Conservation (phyloP, 2,888 invertebrate species). For the Netelia inedita region DNA sequence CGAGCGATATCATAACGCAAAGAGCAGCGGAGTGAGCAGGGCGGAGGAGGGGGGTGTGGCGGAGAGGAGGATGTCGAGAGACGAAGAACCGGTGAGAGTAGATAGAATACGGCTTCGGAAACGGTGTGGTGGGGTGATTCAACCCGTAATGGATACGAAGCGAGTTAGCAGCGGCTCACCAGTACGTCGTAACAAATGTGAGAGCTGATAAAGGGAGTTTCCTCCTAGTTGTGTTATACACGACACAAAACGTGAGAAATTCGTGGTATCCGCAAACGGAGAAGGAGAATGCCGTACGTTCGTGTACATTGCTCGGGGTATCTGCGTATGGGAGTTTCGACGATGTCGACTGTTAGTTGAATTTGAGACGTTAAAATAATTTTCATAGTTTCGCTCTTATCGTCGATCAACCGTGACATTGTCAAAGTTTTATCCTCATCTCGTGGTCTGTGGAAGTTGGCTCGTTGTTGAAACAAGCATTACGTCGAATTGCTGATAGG, state of each 20-base stretch:
- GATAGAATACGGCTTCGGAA: slow-evolving; percentile 57
- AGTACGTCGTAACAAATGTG: slow-evolving; percentile 57
- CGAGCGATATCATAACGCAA: slow-evolving; percentile 48
- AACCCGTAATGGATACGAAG: background rate
- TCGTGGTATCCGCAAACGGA: slow-evolving; percentile 44
- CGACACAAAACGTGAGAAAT: slow-evolving; percentile 50
- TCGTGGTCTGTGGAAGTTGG: too few species aligned
- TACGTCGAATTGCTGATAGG: too few species aligned
- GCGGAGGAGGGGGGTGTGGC: slow-evolving; percentile 6
- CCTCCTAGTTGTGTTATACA: slow-evolving; percentile 49
- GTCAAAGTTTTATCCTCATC: too few species aligned
- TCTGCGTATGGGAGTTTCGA: background rate
- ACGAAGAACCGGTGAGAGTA: slow-evolving; percentile 34
- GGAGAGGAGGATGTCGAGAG: slow-evolving; percentile 32
- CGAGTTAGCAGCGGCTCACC: slow-evolving; percentile 21
- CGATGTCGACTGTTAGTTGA: too few species aligned
- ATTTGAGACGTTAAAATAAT: too few species aligned
- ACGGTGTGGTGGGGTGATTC: slow-evolving; percentile 22
- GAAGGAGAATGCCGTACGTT: background rate
- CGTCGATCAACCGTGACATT: too few species aligned
- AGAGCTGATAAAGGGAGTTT: slow-evolving; percentile 64
- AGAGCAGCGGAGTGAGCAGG: slow-evolving; percentile 8
- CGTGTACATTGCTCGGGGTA: background rate
- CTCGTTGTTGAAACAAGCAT: too few species aligned
- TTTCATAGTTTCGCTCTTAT: too few species aligned